Evolutionary conservation across 2,888 invertebrate genomes (phyloP).

Genomic region (Heterodera filipjevi): DNA sequence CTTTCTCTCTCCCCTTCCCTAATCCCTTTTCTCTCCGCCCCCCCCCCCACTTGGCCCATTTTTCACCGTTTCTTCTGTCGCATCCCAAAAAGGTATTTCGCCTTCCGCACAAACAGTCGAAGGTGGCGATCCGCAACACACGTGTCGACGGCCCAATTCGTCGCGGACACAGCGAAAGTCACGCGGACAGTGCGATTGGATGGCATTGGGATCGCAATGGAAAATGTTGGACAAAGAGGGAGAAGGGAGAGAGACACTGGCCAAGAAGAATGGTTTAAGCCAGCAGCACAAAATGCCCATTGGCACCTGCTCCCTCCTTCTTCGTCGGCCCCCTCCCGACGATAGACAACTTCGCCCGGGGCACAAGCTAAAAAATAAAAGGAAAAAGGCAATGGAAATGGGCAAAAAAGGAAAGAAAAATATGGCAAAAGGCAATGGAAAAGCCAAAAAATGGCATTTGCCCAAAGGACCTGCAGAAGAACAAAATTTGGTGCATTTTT

Average conservation of each 20-base stretch:
- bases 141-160: conserved; percentile 50
- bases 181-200: conserved; percentile 47
- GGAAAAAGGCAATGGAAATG: not conserved
- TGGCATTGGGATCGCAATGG: not conserved
- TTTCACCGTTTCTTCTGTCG: conserved; percentile 55
- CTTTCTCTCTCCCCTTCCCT: no score
- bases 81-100: conserved; percentile 59
- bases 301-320: not conserved
- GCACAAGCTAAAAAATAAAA: conserved; percentile 49
- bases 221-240: conserved; percentile 8
- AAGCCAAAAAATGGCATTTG: no score
- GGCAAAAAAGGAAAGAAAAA: not conserved
- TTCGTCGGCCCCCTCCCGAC: conserved; percentile 51
- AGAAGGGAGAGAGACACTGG: conserved; percentile 20
- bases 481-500: conserved; percentile 61
- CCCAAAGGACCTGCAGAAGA: conserved; percentile 47
- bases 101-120: conserved; percentile 54
- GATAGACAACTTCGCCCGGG: conserved; percentile 58
- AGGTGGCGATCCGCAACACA: conserved; percentile 58
- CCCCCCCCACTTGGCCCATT: no score
- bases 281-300: not conserved
- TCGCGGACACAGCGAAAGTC: conserved; percentile 59
- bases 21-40: not conserved
- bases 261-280: no score
- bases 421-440: not conserved